Percentiles rank a stretch among this genome's conserved stretches.
phyloP scores from a whole-genome alignment of 2,113 vertebrate species.

The Clarias gariepinus region DNA sequence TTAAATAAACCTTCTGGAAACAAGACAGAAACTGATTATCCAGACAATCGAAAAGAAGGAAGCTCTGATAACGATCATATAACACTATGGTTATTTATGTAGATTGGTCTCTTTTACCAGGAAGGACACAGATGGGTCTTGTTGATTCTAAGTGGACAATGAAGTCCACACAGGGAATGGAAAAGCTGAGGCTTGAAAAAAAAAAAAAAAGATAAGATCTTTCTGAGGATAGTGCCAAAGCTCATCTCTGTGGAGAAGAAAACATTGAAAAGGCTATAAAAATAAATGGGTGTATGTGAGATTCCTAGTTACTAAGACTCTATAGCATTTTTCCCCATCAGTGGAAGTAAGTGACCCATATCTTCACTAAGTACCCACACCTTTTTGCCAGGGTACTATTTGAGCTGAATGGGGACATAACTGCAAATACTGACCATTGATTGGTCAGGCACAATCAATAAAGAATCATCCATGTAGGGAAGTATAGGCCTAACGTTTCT shows the following conservation, averaged over 20 bases:
- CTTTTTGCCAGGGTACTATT: not conserved
- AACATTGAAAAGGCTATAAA: not conserved
- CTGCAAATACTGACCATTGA: not conserved
- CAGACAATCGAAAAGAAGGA: constrained; percentile 15
- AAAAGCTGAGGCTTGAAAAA: not conserved
- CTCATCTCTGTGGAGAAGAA: constrained; percentile 18
- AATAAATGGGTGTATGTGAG: not conserved
- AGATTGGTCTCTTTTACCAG: constrained; percentile 24
- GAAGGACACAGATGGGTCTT: constrained; percentile 15
- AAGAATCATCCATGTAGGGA: not conserved
- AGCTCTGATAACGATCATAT: constrained; percentile 25
- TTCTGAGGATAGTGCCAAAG: constrained; percentile 1
- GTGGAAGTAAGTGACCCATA: not conserved
- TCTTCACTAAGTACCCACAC: not conserved
- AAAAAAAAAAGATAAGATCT: not conserved
- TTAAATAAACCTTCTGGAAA: constrained; percentile 41
- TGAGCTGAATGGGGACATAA: not conserved
- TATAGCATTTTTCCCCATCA: not conserved
- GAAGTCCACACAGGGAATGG: not conserved
- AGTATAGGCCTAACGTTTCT: not conserved
- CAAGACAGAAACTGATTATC: constrained; percentile 2
- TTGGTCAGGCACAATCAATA: not conserved
- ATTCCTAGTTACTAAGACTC: constrained; percentile 6
- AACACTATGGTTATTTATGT: constrained; percentile 4
- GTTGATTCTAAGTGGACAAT: not conserved